These are phyloP conservation scores for Cydia pomonella DNA, from an alignment of 1,140 invertebrate genomes.

Conservation along the genomic window DNA sequence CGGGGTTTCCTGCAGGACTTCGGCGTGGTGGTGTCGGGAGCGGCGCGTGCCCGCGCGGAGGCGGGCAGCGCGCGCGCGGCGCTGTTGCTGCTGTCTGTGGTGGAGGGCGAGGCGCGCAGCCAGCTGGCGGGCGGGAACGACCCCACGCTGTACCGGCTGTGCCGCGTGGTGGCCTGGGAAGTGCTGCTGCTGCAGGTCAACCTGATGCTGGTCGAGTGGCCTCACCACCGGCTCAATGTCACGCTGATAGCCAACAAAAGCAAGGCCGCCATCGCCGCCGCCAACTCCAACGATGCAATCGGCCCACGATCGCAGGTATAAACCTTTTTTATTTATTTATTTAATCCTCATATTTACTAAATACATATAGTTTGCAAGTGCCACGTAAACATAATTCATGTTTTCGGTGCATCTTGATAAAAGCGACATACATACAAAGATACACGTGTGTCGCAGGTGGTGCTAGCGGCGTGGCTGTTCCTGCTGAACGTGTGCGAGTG, in stretches of 20 bases:
- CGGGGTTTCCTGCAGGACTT: slow-evolving; percentile 86
- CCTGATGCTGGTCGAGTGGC: slow-evolving; percentile 77
- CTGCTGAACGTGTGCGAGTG: slow-evolving; percentile 90
- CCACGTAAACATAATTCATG: too few species aligned
- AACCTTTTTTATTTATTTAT: neutral
- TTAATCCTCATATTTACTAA: neutral
- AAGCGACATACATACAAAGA: too few species aligned
- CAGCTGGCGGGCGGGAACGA: slow-evolving; percentile 76
- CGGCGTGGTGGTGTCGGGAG: slow-evolving; percentile 91
- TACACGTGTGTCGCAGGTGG: slow-evolving; percentile 75
- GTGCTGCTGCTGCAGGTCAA: slow-evolving; percentile 89
- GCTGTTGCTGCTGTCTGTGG: slow-evolving; percentile 84
- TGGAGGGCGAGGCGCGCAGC: slow-evolving; percentile 85
- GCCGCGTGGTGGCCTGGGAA: slow-evolving; percentile 90
- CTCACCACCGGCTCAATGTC: slow-evolving; percentile 72
- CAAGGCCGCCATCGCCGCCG: slow-evolving; percentile 79
- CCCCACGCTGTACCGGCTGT: slow-evolving; percentile 82
- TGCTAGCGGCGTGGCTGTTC: slow-evolving; percentile 89
- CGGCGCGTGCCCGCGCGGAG: slow-evolving; percentile 87
- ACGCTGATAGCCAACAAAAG: slow-evolving; percentile 74
- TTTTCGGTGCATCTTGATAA: too few species aligned
- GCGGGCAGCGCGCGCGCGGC: slow-evolving; percentile 88
- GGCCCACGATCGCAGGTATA: slow-evolving; percentile 72
- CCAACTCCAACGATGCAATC: slow-evolving; percentile 77
- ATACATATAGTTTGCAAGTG: neutral